Evolutionary conservation across 2,888 invertebrate species (phyloP).

Genomic region (Harpalus rufipes): DNA sequence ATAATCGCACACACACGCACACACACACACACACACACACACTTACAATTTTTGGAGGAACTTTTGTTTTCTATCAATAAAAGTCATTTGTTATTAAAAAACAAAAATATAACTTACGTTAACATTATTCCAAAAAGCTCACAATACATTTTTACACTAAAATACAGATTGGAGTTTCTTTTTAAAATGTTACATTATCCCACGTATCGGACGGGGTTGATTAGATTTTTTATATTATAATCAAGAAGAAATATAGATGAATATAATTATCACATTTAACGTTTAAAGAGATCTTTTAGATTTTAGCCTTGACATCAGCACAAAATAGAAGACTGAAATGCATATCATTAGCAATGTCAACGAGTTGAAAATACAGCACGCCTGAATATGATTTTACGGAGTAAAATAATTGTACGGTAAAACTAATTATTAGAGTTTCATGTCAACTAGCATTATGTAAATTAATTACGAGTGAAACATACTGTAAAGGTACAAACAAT

Average conservation of each 20-base stretch:
- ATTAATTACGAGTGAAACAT: neutral
- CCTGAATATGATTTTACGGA: neutral
- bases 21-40: no score
- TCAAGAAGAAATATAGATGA: neutral
- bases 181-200: no score
- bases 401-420: neutral
- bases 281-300: neutral
- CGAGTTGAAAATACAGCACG: neutral
- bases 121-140: no score
- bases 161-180: no score
- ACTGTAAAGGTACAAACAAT: neutral
- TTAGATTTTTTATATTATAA: no score
- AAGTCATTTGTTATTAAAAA: no score
- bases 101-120: no score
- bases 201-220: no score
- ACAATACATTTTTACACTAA: no score
- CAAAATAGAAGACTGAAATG: neutral
- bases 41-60: no score
- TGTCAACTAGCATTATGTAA: neutral
- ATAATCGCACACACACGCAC: no score
- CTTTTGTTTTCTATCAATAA: no score
- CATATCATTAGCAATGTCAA: neutral
- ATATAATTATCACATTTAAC: neutral
- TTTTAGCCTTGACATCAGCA: neutral
- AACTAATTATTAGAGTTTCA: neutral